Base-by-base conservation (phyloP, 2,888 invertebrate species). In the Euphydryas editha region DNA sequence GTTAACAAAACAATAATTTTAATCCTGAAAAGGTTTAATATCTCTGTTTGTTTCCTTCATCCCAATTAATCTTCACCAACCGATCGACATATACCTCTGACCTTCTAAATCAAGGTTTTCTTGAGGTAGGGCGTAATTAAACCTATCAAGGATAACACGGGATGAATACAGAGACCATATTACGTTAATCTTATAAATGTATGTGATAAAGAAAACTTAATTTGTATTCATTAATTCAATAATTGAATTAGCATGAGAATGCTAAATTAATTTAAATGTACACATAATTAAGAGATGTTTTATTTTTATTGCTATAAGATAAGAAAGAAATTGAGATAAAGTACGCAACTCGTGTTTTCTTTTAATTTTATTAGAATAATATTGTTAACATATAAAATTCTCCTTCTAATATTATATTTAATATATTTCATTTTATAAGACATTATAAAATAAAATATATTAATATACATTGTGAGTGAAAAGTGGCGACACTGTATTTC, bases 91-190 rank as follows among this genome's bases (percentile, higher is more conserved):
- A 51, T 11, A 47, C 15, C 18, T 20, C n/a, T 30, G 24, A n/a
- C 51, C 24, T 30, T n/a, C 51, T 49, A 2, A 15, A 8, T 24
- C 51, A 24, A 51, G 51, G 51, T 24, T 46, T 46, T 17, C 49
- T 49, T 51, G 24, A 8, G 51, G 51, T 51, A 51, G 51, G 51
- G 18, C 24, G n/a, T 51, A 51, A 51, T 24, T 24, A 51, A 24
- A 24, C 15, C n/a, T 51, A 20, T 24, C 51, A 51, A 24, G 24
- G 51, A 51, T n/a, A 51, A 24, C 18, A 18, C 15, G 7, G 7
- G 51, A 15, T 51, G 24, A 24, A 11, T 3, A 51, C 24, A 51
- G 15, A 24, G n/a, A 13, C 24, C 51, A 8, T 6, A 51, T 24
- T 24, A 24, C n/a, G n/a, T 24, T 8, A n/a, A 30, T 24, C 51